A percentile compares a stretch with the other conserved stretches of the same genome.
phyloP scores from a whole-genome alignment of 92 coral and sea anemone species.

The Heliopora coerulea region DNA sequence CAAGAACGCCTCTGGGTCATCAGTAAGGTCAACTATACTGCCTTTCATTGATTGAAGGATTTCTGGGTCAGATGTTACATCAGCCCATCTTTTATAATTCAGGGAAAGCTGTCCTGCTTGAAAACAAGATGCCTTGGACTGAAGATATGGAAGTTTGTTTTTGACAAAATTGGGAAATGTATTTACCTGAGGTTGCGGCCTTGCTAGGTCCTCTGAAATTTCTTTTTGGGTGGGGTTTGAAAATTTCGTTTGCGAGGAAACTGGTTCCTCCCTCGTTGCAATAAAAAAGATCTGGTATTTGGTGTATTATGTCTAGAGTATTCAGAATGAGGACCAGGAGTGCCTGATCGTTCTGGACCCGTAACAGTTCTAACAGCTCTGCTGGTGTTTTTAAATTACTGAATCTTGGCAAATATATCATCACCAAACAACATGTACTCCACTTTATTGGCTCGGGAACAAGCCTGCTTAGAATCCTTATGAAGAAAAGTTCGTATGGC shows the following conservation, averaged over 20 bases:
- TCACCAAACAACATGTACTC: constrained; percentile 60
- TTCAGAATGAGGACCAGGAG: not conserved
- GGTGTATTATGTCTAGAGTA: not conserved
- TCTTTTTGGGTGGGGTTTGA: not conserved
- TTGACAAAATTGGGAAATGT: not conserved
- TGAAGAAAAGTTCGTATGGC: constrained; percentile 53
- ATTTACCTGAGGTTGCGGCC: constrained; percentile 8
- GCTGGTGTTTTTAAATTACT: constrained; percentile 53
- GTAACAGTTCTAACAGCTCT: constrained; percentile 6
- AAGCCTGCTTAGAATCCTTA: constrained; percentile 52
- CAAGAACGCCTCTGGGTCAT: too few relatives aligned
- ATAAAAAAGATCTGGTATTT: constrained; percentile 13
- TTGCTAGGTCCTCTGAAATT: not conserved
- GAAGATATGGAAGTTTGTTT: not conserved
- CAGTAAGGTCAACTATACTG: not conserved
- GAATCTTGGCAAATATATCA: constrained; percentile 53
- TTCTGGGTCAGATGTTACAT: constrained; percentile 3
- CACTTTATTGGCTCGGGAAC: constrained; percentile 58
- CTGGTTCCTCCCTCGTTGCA: constrained; percentile 45
- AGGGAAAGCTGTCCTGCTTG: constrained; percentile 20
- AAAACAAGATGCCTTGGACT: not conserved
- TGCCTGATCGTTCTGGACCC: not conserved
- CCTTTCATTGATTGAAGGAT: constrained; percentile 5
- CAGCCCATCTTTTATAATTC: not conserved
- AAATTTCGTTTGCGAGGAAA: not conserved